Percentiles rank a stretch among this genome's conserved stretches.
These are phyloP conservation scores for Automeris io DNA, from an alignment of 2,888 invertebrate genomes.

Conservation along the genomic window DNA sequence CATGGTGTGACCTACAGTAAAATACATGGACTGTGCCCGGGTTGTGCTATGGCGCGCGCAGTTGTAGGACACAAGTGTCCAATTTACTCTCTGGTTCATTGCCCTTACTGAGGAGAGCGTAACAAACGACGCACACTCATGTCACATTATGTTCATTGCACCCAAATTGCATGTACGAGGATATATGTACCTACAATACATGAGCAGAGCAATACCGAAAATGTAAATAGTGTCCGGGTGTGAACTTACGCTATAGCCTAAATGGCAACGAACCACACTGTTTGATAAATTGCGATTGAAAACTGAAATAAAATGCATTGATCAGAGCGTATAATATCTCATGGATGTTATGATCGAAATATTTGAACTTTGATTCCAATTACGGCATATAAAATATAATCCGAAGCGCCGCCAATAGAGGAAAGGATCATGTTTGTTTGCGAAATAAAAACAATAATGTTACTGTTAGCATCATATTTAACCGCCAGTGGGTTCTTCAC, in stretches of 20 bases:
- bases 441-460: conserved; percentile 5
- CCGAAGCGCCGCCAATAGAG: not conserved
- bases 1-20: not conserved
- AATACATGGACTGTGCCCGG: conserved; percentile 1
- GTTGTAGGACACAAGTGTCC: conserved; percentile 51
- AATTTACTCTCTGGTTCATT: conserved; percentile 67
- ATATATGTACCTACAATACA: not conserved
- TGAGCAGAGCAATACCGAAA: not conserved
- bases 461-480: conserved; percentile 17
- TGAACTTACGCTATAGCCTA: not conserved
- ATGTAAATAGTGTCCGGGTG: not conserved
- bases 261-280: not conserved
- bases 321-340: not conserved
- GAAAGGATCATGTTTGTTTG: conserved; percentile 4
- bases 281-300: not conserved
- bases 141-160: conserved; percentile 59
- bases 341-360: not conserved
- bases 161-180: conserved; percentile 42
- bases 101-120: conserved; percentile 44
- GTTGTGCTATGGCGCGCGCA: conserved; percentile 4
- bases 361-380: not conserved
- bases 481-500: conserved; percentile 42
- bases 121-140: conserved; percentile 58
- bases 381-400: not conserved
- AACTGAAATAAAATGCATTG: not conserved